Base-by-base conservation (phyloP, 1,140 invertebrate species). In the Hylaeus volcanicus region DNA sequence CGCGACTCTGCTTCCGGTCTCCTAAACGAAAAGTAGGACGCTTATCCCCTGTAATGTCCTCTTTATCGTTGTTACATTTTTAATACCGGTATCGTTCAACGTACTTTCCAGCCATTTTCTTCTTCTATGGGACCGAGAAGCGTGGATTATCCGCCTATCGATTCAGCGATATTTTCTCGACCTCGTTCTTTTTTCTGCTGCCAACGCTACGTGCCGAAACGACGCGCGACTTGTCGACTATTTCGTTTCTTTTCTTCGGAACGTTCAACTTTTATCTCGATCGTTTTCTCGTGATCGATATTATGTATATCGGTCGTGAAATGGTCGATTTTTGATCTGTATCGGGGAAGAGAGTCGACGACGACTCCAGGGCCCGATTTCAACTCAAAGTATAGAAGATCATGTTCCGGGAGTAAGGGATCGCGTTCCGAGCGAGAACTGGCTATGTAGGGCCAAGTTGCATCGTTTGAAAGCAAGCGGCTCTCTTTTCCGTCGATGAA, bases 401-500 rank as follows among this genome's bases (percentile, higher is more conserved):
- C 79, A 77, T 26, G 26, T 26, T 26, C 37, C 55, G 74, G 53
- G 41, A 53, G 14, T 56, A 78, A 41, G 53, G n/a, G 68, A 63
- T 70, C 74, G 71, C 51, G 74, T 78, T 75, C 58, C 69, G 71
- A 61, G 68, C 66, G 80, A 79, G 64, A 74, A 79, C 63, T 8
- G 60, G 53, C 43, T 26, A 26, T 26, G 26, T 26, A 26, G 26
- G 26, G 0, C 26, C 26, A 26, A 26, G 26, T 26, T 26, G 26
- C 26, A 26, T 26, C 64, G 60, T 26, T 56, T 58, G 72, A 75
- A 72, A 65, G 61, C 61, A 55, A 41, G 76, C 61, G 65, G 58
- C 56, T 72, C 72, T 77, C 74, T 64, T 60, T 65, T 71, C 85
- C 74, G 74, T 74, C 63, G 45, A 63, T 58, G 84, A 86, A 87